Conservation (phyloP, 2,113 vertebrate genomes). For the Pygoscelis adeliae region DNA sequence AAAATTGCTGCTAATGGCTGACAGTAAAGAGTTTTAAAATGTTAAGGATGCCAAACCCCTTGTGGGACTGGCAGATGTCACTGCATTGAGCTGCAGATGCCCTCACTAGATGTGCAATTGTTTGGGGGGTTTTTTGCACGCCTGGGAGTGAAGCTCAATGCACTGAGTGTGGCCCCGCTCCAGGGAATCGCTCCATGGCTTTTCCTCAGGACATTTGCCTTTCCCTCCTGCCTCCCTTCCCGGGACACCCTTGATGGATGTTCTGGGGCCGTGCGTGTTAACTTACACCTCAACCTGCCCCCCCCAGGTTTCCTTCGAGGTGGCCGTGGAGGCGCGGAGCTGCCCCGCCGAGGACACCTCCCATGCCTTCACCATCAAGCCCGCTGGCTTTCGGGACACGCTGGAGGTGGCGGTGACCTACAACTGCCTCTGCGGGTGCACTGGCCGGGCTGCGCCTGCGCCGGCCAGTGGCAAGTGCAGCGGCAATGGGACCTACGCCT, state of each 20-base stretch:
- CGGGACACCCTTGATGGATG: rapidly evolving
- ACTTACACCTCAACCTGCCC: not conserved
- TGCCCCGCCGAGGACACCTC: constrained; percentile 74
- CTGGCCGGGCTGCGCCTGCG: constrained; percentile 28
- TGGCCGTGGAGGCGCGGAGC: constrained; percentile 85
- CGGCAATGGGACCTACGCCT: constrained; percentile 85
- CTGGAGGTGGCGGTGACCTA: constrained; percentile 86
- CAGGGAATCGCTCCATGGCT: rapidly evolving
- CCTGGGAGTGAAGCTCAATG: rapidly evolving
- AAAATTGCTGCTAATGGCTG: not conserved
- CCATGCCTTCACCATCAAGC: constrained; percentile 88
- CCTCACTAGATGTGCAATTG: rapidly evolving
- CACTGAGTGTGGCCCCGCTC: rapidly evolving
- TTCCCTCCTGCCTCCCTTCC: not conserved
- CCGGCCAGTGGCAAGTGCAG: constrained; percentile 84
- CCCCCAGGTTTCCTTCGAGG: constrained; percentile 86
- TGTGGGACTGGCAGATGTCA: rapidly evolving
- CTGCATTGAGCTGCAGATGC: not conserved
- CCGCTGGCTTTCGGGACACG: constrained; percentile 92
- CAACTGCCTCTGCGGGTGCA: constrained; percentile 88
- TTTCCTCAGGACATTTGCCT: not conserved
- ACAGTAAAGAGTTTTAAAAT: not conserved
- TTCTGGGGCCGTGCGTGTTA: rapidly evolving
- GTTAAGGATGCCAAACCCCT: not conserved
- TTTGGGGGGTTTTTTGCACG: rapidly evolving